Conservation (phyloP, 2,888 invertebrate genomes). For the Hirtodrosophila alboralis region DNA sequence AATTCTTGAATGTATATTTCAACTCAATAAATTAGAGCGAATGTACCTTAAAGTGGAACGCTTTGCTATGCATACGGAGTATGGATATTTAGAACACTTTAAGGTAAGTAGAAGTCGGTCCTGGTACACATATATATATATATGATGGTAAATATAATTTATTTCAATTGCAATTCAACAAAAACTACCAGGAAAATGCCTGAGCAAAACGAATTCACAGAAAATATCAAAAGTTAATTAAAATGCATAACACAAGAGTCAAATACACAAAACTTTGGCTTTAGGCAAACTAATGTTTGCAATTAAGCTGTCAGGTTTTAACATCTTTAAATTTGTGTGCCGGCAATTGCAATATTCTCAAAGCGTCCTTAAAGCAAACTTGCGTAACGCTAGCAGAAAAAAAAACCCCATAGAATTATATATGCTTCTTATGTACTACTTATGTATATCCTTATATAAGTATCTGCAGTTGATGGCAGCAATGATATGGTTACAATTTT, state of each 20-base stretch:
- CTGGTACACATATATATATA: no score
- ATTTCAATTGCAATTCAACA: background rate
- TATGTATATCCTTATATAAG: constrained; percentile 37
- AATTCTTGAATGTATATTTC: no score
- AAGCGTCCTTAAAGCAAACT: no score
- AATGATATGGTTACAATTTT: constrained; percentile 22
- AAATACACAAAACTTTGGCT: background rate
- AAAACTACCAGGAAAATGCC: background rate
- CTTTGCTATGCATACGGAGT: no score
- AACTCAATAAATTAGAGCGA: no score
- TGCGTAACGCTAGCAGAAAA: no score
- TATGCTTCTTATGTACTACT: background rate
- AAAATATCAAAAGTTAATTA: constrained; percentile 24
- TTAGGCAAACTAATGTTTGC: background rate
- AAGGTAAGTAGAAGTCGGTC: no score
- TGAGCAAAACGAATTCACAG: background rate
- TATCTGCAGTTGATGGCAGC: background rate
- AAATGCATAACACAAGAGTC: constrained; percentile 6
- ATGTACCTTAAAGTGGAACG: no score
- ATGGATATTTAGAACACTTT: no score
- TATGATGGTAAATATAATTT: no score
- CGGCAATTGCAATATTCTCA: background rate
- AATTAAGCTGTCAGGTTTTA: background rate
- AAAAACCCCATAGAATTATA: no score
- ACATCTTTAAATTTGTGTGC: background rate